Evolutionary conservation across 2,888 invertebrate species (phyloP), one percentile per base, ranked within the genome.

Genomic region (Ariolimax columbianus): DNA sequence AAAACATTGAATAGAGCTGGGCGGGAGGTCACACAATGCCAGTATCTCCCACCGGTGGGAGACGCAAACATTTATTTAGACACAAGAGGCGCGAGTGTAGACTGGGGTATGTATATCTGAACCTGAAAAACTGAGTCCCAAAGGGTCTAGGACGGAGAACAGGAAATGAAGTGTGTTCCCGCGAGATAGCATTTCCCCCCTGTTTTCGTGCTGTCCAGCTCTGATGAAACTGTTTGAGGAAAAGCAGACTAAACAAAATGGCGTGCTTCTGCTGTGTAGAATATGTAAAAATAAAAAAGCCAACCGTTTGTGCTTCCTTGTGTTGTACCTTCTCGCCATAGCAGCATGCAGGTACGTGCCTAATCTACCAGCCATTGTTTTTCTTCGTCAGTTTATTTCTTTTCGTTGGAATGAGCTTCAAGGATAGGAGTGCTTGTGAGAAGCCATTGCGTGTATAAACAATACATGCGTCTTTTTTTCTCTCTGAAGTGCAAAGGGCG

Each of bases 111-210:
- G 43, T 47, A 66, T 79, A 79, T 79, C 30, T 26, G 68, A 68
- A 40, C 40, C 26, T 73, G 43, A 14, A 77, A 77, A 77, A 73
- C 11, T 17, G 26, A 26, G 59, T 79, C 79, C 43, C 43, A 19
- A 30, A 78, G 63, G 78, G 47, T 73, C 40, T 73, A 33, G 26
- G 51, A 79, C 43, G 40, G 43, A 79, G 63, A 47, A 4, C 63
- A 79, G 79, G 79, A 79, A 79, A 79, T 79, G 79, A 79, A 79
- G 63, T 68, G 40, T 79, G 79, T 79, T 79, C 66, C 40, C 79
- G 19, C 17, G 55, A 79, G 79, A 79, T 68, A 63, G 40, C 26
- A 14, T 47, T 51, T 30, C 47, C 43, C 26, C 40, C 43, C 47
- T 78, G 40, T 43, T 66, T 68, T 30, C 68, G 33, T 33, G 66